Conservation (phyloP, 2,113 vertebrate genomes). For the Grus americana region DNA sequence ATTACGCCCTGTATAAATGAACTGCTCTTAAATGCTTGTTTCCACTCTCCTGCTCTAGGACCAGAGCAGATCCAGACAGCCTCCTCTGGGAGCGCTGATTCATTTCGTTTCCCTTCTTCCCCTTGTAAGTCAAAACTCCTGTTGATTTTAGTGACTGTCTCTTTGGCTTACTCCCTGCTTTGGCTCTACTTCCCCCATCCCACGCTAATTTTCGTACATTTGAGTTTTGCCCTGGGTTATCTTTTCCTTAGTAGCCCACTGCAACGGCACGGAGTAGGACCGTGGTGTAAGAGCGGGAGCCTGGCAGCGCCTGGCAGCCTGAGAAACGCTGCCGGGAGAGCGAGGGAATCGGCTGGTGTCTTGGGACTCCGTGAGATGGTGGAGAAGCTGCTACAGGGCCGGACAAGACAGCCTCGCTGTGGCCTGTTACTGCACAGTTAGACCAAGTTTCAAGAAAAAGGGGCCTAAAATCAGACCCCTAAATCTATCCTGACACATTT, state of each 20-base stretch:
- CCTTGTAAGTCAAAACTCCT: background rate
- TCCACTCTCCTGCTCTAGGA: background rate
- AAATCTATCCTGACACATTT: background rate
- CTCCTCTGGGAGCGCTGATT: background rate
- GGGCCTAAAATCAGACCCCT: background rate
- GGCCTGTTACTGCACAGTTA: background rate
- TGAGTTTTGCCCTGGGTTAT: background rate
- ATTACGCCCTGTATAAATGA: background rate
- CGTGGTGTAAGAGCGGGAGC: background rate
- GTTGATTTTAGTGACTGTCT: background rate
- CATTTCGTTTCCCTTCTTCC: background rate
- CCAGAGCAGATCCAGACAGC: background rate
- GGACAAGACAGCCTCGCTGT: background rate
- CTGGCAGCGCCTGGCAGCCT: background rate
- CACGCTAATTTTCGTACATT: background rate
- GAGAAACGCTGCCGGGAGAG: background rate
- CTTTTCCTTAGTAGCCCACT: background rate
- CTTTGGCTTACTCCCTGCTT: background rate
- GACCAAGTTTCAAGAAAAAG: background rate
- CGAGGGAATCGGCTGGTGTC: background rate
- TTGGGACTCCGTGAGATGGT: background rate
- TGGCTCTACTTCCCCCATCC: background rate
- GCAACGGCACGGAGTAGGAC: background rate
- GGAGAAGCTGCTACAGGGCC: background rate
- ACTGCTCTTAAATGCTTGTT: background rate